Base-by-base conservation (phyloP, 2,888 invertebrate species). In the Tipula lateralis region DNA sequence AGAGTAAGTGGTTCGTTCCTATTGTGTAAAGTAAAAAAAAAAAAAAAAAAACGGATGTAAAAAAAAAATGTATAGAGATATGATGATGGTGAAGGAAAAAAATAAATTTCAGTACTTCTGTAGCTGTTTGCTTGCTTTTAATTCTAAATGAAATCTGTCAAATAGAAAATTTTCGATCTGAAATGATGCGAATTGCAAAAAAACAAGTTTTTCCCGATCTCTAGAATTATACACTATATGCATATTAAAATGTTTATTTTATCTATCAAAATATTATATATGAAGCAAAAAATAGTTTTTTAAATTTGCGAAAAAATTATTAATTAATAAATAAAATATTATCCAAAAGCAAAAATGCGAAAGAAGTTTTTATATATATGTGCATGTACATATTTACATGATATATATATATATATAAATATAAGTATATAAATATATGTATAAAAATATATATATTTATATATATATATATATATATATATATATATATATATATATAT, bases 1-100 rank as follows among this genome's bases (percentile, higher is more conserved):
- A 93, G 95, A 95, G 96, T 96, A 92, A 95, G 95, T 94, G 90
- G 66, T 24, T 66, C 66, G 24, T 24, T 19, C 19, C 50, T 83
- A 39, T 83, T 84, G 50, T 16, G 30, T 29, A n/a, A 29, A 50
- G 44, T 13, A 19, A 32, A 83, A 32, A 32, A 83, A 29, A 3
- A n/a, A 29, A 83, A 29, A 30, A 30, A 29, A n/a, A 50, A 50
- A 50, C 44, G 44, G 44, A 50, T 50, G 44, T n/a, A n/a, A n/a
- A 50, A 16, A 7, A 66, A 66, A 66, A 66, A 12, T 83, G n/a
- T 32, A 30, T 13, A 29, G 30, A 83, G 82, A n/a, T n/a, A n/a
- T n/a, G n/a, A n/a, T n/a, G n/a, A 30, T 32, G 32, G 82, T 83
- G 32, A 30, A 84, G 19, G 12, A 84, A 34, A 83, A 81, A 81